Percentiles rank a stretch among this genome's conserved stretches.
Conservation (phyloP, 1,140 invertebrate genomes). For the Lepidurus apus region DNA sequence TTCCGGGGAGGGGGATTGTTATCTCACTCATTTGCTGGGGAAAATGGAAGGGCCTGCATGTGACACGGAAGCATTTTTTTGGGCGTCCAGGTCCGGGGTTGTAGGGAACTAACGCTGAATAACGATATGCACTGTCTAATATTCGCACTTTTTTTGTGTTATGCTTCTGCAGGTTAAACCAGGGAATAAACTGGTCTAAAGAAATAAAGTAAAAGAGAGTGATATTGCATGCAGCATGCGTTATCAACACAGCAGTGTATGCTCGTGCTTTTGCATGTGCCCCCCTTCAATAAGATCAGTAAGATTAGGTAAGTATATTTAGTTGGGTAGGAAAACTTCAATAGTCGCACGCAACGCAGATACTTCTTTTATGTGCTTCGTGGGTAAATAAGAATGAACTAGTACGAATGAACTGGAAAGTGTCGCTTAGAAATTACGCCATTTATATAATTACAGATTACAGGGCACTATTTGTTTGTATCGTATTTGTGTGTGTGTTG, state of each 20-base stretch:
- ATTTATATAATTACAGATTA: too few relatives aligned
- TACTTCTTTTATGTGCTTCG: too few relatives aligned
- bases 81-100: background rate
- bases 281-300: too few relatives aligned
- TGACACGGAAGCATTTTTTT: constrained; percentile 1
- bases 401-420: too few relatives aligned
- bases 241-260: background rate
- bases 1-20: background rate
- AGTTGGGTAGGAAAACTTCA: too few relatives aligned
- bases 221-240: background rate
- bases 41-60: background rate
- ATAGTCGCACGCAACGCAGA: too few relatives aligned
- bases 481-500: too few relatives aligned
- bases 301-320: too few relatives aligned
- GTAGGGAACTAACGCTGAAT: constrained; percentile 2
- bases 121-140: background rate
- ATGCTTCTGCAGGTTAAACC: background rate
- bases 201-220: background rate
- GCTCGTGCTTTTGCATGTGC: too few relatives aligned
- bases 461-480: too few relatives aligned
- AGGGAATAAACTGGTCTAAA: background rate
- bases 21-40: background rate
- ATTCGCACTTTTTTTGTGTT: background rate
- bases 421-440: too few relatives aligned
- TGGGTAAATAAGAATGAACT: too few relatives aligned